Base-by-base conservation (phyloP, 2,113 vertebrate genomes). In the Tauraco erythrolophus region DNA sequence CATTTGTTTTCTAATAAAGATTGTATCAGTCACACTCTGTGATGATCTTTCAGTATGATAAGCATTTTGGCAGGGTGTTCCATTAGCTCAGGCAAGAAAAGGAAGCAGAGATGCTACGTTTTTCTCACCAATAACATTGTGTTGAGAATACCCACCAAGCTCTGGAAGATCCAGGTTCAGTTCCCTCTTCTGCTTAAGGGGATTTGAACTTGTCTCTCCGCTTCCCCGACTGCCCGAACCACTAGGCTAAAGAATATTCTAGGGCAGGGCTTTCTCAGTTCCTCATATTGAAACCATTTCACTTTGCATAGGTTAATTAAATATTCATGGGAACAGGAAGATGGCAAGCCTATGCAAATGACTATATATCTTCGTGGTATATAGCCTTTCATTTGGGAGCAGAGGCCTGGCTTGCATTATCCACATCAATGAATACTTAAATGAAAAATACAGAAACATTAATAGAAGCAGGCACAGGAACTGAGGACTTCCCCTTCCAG, bases 381-480 rank as follows among this genome's bases (percentile, higher is more conserved):
- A 53, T 89, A 96, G 96, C 68, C 93, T 96, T 96, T 95, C 94
- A 97, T 95, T 97, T 96, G 65, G 84, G 66, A 95, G 84, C 87
- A 96, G 93, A 85, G 58, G 58, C 81, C 92, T 95, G 89, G 84
- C 84, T 96, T 94, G 93, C 87, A 96, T 89, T 96, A 93, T 94
- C 87, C 96, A 97, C 93, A 93, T 96, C 93, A 97, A 97, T 97
- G 93, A 96, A 97, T 96, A 96, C 89, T 92, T 92, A 95, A 96
- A 93, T 93, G 70, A 96, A 94, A 89, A 96, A 94, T 65, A 94
- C 77, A 95, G 87, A 94, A 95, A 82, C 84, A 83, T 92, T 85
- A 88, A 81, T 50, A 84, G 89, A 84, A 93, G 45, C 65, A 94
- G 65, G 93, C 89, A 79, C 77, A 92, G 94, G 96, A 97, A 97